These are phyloP conservation scores for Aleiodes testaceus DNA, from an alignment of 2,888 invertebrate species.

Conservation along the genomic window DNA sequence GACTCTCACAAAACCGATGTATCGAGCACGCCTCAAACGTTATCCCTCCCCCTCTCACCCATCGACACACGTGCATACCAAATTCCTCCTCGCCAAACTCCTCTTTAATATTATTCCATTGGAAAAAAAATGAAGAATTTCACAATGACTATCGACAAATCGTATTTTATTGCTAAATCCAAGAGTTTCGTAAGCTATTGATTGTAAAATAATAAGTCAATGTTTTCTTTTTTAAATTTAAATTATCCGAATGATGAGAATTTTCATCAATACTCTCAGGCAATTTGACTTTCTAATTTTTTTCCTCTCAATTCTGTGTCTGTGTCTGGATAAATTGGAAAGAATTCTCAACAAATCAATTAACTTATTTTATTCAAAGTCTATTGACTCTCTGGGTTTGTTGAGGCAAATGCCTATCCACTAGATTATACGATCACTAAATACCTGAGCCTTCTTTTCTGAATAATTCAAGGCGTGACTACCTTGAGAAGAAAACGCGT, in stretches of 20 bases:
- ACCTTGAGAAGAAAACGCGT: constrained; percentile 63
- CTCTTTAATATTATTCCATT: not conserved
- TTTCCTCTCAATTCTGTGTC: too few relatives aligned
- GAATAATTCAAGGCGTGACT: constrained; percentile 65
- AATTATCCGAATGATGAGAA: too few relatives aligned
- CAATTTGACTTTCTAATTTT: too few relatives aligned
- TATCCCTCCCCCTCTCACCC: constrained; percentile 4
- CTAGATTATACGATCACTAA: constrained; percentile 56
- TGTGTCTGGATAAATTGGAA: too few relatives aligned
- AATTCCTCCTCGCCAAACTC: not conserved
- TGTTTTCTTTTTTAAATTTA: too few relatives aligned
- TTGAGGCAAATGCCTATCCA: constrained; percentile 17
- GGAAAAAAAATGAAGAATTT: not conserved
- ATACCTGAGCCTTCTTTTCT: constrained; percentile 63
- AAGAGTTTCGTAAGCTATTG: too few relatives aligned
- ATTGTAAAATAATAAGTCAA: too few relatives aligned
- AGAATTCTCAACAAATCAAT: too few relatives aligned
- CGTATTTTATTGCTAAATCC: too few relatives aligned
- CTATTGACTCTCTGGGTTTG: constrained; percentile 17
- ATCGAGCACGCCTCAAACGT: constrained; percentile 39
- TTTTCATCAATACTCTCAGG: too few relatives aligned
- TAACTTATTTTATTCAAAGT: not conserved
- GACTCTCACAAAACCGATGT: constrained; percentile 36
- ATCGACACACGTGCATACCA: constrained; percentile 38
- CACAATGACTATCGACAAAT: not conserved